Percentiles rank a stretch among this genome's conserved stretches.
Evolutionary conservation across 35 echinoderm and acorn worm genomes (phyloP).

Genomic region (Anneissia japonica): DNA sequence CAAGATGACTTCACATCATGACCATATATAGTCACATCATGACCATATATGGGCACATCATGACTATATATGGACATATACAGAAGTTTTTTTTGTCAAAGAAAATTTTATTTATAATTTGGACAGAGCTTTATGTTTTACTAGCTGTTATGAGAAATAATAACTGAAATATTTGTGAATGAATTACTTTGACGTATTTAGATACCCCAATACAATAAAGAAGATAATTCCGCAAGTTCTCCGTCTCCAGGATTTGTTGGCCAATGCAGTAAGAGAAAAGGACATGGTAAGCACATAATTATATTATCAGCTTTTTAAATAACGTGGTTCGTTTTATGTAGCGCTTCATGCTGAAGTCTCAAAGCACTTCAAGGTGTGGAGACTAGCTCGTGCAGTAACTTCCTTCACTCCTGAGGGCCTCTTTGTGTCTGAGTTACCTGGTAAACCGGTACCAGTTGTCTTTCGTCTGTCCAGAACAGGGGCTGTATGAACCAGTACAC

Average conservation of each 20-base stretch:
- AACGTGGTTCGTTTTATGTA: background rate
- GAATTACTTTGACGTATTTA: too few species aligned
- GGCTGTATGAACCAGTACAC: too few species aligned
- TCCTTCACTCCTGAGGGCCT: background rate
- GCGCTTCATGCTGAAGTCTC: background rate
- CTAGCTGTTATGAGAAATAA: too few species aligned
- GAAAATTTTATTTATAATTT: too few species aligned
- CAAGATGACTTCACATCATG: too few species aligned
- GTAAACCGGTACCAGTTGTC: background rate
- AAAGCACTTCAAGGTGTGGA: too few species aligned
- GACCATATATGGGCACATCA: too few species aligned
- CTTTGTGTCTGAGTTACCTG: background rate
- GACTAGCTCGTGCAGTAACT: too few species aligned
- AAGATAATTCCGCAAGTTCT: slow-evolving; percentile 74
- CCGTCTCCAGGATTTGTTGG: slow-evolving; percentile 60
- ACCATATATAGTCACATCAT: too few species aligned
- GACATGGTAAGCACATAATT: slow-evolving; percentile 74
- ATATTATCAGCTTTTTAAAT: background rate
- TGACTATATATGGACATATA: too few species aligned
- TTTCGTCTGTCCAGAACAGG: background rate
- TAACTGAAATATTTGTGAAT: background rate
- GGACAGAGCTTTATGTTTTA: too few species aligned
- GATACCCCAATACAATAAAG: slow-evolving; percentile 67
- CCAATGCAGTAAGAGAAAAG: slow-evolving; percentile 68
- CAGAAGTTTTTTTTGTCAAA: too few species aligned